Conservation (phyloP, 2,113 vertebrate species). For the Phyllostomus hastatus region DNA sequence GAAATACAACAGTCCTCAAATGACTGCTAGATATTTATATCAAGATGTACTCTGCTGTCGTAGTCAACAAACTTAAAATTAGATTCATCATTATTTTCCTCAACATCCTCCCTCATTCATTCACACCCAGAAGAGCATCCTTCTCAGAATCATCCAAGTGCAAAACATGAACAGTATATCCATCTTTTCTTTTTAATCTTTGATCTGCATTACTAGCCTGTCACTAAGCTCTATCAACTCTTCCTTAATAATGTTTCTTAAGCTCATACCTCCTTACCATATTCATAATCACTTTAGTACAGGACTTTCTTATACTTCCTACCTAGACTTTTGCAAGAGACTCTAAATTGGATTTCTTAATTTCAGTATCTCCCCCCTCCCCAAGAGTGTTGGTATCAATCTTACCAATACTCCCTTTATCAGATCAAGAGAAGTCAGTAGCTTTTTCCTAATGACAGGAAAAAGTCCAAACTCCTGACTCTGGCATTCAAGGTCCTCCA, state of each 20-base stretch:
- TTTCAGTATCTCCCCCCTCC: background rate
- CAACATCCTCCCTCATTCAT: background rate
- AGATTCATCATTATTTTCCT: slow-evolving; percentile 20
- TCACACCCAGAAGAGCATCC: background rate
- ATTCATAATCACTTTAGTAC: background rate
- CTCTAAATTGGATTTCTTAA: background rate
- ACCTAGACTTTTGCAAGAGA: background rate
- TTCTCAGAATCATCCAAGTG: background rate
- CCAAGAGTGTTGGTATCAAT: background rate
- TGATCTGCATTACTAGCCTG: background rate
- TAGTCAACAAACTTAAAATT: slow-evolving; percentile 40
- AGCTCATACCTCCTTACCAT: background rate
- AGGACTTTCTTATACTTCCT: background rate
- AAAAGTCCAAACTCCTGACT: background rate
- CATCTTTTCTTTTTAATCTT: background rate
- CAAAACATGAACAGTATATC: background rate
- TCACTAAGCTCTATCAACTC: background rate
- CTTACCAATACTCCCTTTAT: background rate
- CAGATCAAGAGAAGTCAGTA: background rate
- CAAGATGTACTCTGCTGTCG: background rate
- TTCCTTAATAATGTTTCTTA: background rate
- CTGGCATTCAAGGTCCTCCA: slow-evolving; percentile 15
- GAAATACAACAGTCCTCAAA: slow-evolving; percentile 13
- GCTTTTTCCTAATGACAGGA: background rate
- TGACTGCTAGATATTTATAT: background rate